These are phyloP conservation scores for Nasonovia ribisnigri DNA, from an alignment of 2,888 invertebrate species.

Conservation along the genomic window DNA sequence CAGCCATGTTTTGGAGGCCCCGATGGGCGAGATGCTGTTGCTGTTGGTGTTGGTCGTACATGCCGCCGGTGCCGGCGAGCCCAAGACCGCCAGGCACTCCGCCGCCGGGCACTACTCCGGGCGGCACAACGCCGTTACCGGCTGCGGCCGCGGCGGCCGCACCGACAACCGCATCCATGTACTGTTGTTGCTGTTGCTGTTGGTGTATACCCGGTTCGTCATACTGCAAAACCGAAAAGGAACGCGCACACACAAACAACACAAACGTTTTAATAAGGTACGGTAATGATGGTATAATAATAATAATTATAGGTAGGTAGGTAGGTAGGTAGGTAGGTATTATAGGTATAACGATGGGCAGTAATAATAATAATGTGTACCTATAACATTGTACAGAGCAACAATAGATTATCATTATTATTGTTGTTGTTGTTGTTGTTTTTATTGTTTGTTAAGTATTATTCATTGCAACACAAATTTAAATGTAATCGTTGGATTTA, in stretches of 20 bases:
- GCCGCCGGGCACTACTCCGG: conserved; percentile 71
- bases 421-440: not conserved
- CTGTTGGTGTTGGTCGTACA: conserved; percentile 72
- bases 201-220: conserved; percentile 63
- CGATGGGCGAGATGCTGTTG: conserved; percentile 66
- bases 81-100: conserved; percentile 77
- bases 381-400: not conserved
- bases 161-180: conserved; percentile 61
- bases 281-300: conserved; percentile 5
- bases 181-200: conserved; percentile 60
- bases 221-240: conserved; percentile 62
- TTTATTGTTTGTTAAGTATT: not conserved
- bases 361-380: not conserved
- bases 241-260: conserved; percentile 48
- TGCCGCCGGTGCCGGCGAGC: conserved; percentile 75
- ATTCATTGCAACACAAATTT: not conserved
- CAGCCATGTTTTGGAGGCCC: conserved; percentile 58
- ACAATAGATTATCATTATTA: conserved; percentile 9
- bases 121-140: conserved; percentile 71
- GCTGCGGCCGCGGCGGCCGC: conserved; percentile 63
- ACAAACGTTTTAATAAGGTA: conserved; percentile 53
- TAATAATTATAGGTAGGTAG: conserved; percentile 12
- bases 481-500: not conserved
- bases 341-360: not conserved
- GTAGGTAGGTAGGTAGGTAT: not conserved